These are phyloP conservation scores for Xestia c-nigrum DNA, from an alignment of 2,888 invertebrate genomes.

Conservation along the genomic window DNA sequence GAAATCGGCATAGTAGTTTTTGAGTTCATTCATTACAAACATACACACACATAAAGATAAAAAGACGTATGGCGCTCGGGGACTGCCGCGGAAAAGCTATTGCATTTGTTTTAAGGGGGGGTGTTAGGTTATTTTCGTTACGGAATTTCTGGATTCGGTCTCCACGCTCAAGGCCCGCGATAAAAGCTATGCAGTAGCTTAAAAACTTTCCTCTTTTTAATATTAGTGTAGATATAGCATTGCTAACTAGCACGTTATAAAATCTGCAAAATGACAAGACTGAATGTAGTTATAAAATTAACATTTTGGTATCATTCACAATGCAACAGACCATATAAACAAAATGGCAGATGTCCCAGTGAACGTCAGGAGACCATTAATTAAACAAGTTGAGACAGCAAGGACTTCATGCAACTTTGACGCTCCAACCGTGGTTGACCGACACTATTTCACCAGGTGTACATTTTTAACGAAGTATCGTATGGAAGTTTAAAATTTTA, in stretches of 20 bases:
- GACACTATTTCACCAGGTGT: slow-evolving; percentile 44
- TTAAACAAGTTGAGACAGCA: slow-evolving; percentile 39
- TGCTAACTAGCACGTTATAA: not conserved
- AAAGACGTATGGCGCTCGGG: too few relatives aligned
- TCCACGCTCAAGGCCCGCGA: too few relatives aligned
- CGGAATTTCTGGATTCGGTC: too few relatives aligned
- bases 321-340: not conserved
- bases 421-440: slow-evolving; percentile 10
- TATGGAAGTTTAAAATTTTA: slow-evolving; percentile 35
- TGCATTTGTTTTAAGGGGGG: too few relatives aligned
- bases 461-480: slow-evolving; percentile 57
- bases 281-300: not conserved
- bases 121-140: too few relatives aligned
- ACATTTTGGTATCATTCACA: slow-evolving; percentile 3
- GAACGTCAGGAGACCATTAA: slow-evolving; percentile 16
- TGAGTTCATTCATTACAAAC: too few relatives aligned
- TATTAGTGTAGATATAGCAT: too few relatives aligned
- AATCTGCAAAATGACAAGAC: not conserved
- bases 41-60: too few relatives aligned
- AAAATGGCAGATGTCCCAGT: slow-evolving; percentile 18
- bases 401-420: slow-evolving; percentile 45
- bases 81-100: too few relatives aligned
- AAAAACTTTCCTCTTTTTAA: too few relatives aligned
- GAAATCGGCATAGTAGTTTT: too few relatives aligned
- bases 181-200: too few relatives aligned